phyloP scores from a whole-genome alignment of 23 tunicate genomes.

The Phallusia fumigata region DNA sequence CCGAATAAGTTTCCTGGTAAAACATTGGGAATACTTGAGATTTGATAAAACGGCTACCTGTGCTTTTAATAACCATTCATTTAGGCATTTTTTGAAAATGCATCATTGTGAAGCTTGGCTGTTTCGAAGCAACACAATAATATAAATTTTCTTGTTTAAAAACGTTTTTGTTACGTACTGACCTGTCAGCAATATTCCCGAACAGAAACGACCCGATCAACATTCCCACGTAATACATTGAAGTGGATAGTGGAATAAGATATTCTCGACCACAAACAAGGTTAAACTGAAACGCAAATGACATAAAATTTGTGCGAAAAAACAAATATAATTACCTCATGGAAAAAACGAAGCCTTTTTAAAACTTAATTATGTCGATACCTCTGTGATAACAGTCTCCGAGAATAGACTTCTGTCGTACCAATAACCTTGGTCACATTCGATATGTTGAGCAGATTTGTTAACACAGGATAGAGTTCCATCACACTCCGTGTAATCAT shows the following conservation, averaged over 20 bases:
- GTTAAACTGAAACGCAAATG: conserved; percentile 38
- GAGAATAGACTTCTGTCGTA: conserved; percentile 8
- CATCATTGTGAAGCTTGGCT: no score
- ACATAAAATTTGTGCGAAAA: no score
- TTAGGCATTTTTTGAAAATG: no score
- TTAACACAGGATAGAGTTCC: conserved; percentile 6
- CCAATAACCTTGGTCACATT: conserved; percentile 19
- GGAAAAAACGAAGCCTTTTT: no score
- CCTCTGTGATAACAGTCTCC: conserved; percentile 19
- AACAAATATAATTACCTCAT: no score
- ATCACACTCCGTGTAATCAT: background rate
- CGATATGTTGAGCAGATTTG: background rate
- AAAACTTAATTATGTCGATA: background rate
- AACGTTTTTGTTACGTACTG: background rate
- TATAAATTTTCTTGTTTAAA: no score
- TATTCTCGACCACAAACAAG: conserved; percentile 51
- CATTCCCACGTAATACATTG: conserved; percentile 69
- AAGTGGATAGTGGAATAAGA: conserved; percentile 55
- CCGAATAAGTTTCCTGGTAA: no score
- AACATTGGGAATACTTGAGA: no score
- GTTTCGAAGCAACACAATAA: no score
- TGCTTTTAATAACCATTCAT: no score
- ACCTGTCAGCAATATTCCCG: conserved; percentile 76
- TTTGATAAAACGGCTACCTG: no score
- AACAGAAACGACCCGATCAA: conserved; percentile 64